phyloP scores from a whole-genome alignment of 35 echinoderm and acorn worm species.

The Ophioderma brevispina region DNA sequence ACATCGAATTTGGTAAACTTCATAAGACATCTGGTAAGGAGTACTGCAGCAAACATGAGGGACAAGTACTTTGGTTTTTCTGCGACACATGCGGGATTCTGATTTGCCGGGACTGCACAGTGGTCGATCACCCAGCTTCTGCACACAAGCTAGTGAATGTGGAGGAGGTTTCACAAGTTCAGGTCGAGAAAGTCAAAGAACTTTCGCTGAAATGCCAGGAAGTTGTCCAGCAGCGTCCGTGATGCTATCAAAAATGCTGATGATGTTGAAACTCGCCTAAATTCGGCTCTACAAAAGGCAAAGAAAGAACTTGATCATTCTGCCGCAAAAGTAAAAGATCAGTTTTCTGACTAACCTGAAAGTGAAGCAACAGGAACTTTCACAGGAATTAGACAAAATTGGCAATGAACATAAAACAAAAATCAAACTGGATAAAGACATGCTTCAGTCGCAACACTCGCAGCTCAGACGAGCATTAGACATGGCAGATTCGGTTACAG shows the following conservation, averaged over 20 bases:
- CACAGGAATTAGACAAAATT: background rate
- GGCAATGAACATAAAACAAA: background rate
- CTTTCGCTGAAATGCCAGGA: background rate
- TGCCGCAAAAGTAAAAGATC: background rate
- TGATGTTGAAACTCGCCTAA: background rate
- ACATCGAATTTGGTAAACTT: background rate
- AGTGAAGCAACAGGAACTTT: background rate
- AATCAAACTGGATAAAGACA: background rate
- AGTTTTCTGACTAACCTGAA: background rate
- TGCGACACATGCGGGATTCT: constrained; percentile 33
- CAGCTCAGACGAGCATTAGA: background rate
- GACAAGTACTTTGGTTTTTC: constrained; percentile 3
- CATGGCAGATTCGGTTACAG: background rate
- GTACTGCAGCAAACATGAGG: background rate
- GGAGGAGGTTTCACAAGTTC: background rate
- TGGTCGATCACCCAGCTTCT: constrained; percentile 1
- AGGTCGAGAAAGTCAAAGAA: background rate
- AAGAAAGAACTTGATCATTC: background rate
- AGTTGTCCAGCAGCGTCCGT: background rate
- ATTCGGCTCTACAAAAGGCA: background rate
- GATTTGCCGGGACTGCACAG: constrained; percentile 24
- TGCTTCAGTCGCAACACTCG: background rate
- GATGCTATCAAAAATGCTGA: background rate
- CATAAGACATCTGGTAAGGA: background rate
- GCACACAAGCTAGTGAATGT: background rate